These are phyloP conservation scores for Diplosoma virens DNA, from an alignment of 23 tunicate genomes.

Conservation along the genomic window DNA sequence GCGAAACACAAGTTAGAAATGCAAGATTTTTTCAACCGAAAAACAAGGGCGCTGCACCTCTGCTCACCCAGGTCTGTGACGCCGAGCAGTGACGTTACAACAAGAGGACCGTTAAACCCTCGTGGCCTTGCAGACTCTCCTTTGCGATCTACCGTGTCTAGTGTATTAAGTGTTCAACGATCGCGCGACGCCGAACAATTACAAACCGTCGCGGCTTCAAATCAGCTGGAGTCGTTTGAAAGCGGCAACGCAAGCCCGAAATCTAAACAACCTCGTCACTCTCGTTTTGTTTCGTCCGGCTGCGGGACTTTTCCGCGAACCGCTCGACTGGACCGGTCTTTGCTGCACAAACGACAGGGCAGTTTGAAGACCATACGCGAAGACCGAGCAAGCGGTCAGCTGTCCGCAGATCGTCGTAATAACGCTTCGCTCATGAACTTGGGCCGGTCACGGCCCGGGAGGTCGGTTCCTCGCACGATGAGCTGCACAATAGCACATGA, in stretches of 20 bases:
- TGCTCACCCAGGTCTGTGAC: background rate
- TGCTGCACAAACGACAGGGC: background rate
- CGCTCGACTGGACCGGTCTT: background rate
- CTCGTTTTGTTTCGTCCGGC: background rate
- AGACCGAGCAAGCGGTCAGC: background rate
- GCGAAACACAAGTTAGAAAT: background rate
- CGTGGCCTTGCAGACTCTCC: background rate
- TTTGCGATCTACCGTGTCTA: background rate
- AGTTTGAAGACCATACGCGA: slow-evolving; percentile 7
- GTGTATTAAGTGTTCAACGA: background rate
- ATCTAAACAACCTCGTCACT: background rate
- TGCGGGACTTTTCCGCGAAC: slow-evolving; percentile 29
- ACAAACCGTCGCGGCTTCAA: background rate
- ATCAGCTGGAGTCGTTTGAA: background rate
- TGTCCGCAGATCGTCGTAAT: background rate
- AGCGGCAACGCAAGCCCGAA: background rate
- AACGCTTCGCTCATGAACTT: slow-evolving; percentile 21
- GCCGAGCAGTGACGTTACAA: background rate
- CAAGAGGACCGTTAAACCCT: background rate
- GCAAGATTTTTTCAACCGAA: slow-evolving; percentile 23
- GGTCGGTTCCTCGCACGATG: slow-evolving; percentile 36
- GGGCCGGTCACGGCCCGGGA: no score
- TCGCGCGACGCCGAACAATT: background rate
- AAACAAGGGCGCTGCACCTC: slow-evolving; percentile 1
- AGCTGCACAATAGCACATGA: slow-evolving; percentile 52